A percentile compares a stretch with the other conserved stretches of the same genome.
phyloP scores from a whole-genome alignment of 2,888 invertebrate genomes.

The Sussaba pulchella region DNA sequence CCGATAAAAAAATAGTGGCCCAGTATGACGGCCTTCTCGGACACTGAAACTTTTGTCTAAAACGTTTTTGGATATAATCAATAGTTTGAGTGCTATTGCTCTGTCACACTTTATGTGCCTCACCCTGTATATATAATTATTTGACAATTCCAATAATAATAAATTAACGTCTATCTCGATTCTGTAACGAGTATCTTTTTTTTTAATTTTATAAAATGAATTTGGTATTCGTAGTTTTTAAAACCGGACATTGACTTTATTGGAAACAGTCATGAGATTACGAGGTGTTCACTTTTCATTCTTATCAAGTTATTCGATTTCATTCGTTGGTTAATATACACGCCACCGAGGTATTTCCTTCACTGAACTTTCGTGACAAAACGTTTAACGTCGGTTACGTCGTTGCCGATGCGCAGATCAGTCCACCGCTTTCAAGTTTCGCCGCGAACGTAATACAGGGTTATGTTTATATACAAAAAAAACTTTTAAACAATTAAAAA shows the following conservation, averaged over 20 bases:
- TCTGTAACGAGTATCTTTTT: constrained; percentile 12
- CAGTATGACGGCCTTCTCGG: too few relatives aligned
- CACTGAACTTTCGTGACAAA: constrained; percentile 36
- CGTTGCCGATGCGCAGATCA: constrained; percentile 25
- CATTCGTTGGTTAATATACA: constrained; percentile 1
- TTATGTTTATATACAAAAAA: background rate
- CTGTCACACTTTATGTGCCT: too few relatives aligned
- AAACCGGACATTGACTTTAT: background rate
- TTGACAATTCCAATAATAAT: constrained; percentile 59
- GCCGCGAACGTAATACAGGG: constrained; percentile 22
- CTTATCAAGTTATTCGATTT: background rate
- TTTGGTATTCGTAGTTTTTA: constrained; percentile 22
- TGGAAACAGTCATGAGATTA: background rate
- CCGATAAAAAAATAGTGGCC: too few relatives aligned
- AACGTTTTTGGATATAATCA: too few relatives aligned
- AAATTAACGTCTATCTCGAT: constrained; percentile 49
- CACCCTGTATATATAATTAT: too few relatives aligned
- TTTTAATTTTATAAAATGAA: constrained; percentile 25
- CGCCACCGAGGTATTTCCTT: background rate
- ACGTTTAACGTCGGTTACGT: constrained; percentile 31
- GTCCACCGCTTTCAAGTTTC: constrained; percentile 28
- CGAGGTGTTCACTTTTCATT: background rate
- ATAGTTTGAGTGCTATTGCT: too few relatives aligned
- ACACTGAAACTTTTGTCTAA: too few relatives aligned
- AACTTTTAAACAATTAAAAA: constrained; percentile 10